These are phyloP conservation scores for Pardosa pseudoannulata DNA, from an alignment of 2,888 invertebrate genomes.

Conservation along the genomic window DNA sequence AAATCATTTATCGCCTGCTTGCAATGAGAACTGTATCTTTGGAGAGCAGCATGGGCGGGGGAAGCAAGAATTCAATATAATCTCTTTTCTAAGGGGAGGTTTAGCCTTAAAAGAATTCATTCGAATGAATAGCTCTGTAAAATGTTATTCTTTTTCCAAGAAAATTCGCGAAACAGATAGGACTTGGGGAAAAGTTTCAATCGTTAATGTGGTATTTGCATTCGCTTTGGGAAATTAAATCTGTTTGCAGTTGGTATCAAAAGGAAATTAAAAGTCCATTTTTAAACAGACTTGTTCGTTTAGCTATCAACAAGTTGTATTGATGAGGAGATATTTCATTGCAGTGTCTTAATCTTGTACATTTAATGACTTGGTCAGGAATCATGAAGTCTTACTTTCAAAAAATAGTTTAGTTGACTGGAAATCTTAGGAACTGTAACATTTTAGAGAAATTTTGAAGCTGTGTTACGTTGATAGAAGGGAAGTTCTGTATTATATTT, in stretches of 20 bases:
- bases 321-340: background rate
- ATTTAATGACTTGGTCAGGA: too few relatives aligned
- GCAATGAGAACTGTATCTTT: conserved; percentile 2
- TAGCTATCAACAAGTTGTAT: background rate
- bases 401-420: too few relatives aligned
- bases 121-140: background rate
- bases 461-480: too few relatives aligned
- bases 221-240: background rate
- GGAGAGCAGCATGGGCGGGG: background rate
- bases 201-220: background rate
- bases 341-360: too few relatives aligned
- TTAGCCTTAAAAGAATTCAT: background rate
- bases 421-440: too few relatives aligned
- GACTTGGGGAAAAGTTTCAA: background rate
- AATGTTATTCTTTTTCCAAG: background rate
- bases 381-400: too few relatives aligned
- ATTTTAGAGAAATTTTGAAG: too few relatives aligned
- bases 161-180: background rate
- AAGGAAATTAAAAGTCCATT: background rate
- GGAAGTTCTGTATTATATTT: too few relatives aligned
- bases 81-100: background rate
- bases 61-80: background rate
- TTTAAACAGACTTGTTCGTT: background rate
- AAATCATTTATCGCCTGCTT: conserved; percentile 39
- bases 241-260: background rate